Percentiles rank a stretch among this genome's conserved stretches.
Evolutionary conservation across 2,797 vertebrate species (phyloP).

Genomic region (Antennarius maculatus): DNA sequence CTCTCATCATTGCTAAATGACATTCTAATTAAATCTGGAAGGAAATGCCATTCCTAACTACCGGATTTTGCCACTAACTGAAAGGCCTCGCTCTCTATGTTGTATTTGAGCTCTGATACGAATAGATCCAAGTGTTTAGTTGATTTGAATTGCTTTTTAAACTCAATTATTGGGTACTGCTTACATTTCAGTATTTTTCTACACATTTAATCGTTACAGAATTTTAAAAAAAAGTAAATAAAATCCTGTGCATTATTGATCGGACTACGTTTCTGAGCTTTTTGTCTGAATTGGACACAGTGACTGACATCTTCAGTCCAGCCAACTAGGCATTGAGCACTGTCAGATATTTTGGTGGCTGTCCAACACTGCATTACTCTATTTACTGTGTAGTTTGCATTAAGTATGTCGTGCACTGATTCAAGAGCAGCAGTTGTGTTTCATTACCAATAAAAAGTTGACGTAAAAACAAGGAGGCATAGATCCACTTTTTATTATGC

Average conservation of each 20-base stretch:
- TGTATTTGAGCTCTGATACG: constrained; percentile 2
- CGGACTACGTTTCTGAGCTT: constrained; percentile 15
- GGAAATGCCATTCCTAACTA: neutral
- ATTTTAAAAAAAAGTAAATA: constrained; percentile 23
- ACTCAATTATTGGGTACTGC: neutral
- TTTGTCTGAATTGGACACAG: constrained; percentile 35
- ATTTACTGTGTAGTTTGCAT: constrained; percentile 56
- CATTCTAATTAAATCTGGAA: constrained; percentile 31
- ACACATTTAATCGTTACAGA: neutral
- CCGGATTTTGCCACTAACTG: constrained; percentile 19
- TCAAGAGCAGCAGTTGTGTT: constrained; percentile 48
- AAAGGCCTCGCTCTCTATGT: constrained; percentile 12
- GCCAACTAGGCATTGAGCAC: constrained; percentile 48
- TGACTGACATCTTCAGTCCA: constrained; percentile 47
- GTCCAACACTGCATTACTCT: constrained; percentile 60
- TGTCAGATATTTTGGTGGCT: constrained; percentile 43
- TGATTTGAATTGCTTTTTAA: constrained; percentile 7
- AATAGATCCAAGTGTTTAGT: neutral
- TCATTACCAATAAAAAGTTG: constrained; percentile 36
- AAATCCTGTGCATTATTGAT: constrained; percentile 43
- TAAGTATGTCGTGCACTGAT: constrained; percentile 69
- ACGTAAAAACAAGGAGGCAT: constrained; percentile 56
- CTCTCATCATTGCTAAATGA: constrained; percentile 25
- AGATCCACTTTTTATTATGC: constrained; percentile 26
- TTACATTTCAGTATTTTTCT: neutral